A percentile compares a stretch with the other conserved stretches of the same genome.
Conservation (phyloP, 1,140 invertebrate species). For the Trichoplusia ni region DNA sequence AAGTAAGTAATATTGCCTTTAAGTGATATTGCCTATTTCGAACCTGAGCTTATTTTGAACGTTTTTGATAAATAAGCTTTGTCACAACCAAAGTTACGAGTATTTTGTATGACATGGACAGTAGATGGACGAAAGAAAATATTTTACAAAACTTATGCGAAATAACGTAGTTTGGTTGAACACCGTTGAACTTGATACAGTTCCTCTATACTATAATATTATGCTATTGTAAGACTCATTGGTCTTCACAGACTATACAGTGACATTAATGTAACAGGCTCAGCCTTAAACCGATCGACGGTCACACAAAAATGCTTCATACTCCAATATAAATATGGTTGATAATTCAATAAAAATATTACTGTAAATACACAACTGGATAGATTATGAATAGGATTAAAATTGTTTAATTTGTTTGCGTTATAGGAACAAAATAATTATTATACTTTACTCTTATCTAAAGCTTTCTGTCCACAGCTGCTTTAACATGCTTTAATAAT, state of each 20-base stretch:
- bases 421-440: slow-evolving; percentile 11
- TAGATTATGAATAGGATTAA: too few species aligned
- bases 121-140: not conserved
- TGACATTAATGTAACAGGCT: too few species aligned
- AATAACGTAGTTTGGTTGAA: not conserved
- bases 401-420: not conserved
- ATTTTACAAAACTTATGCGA: slow-evolving; percentile 10
- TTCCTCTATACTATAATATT: not conserved
- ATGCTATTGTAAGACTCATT: not conserved
- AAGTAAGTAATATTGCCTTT: slow-evolving; percentile 32
- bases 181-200: not conserved
- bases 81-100: slow-evolving; percentile 35
- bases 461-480: not conserved
- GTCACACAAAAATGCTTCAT: too few species aligned
- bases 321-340: too few species aligned
- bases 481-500: too few species aligned
- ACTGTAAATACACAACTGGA: too few species aligned
- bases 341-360: not conserved
- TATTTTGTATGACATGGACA: slow-evolving; percentile 25
- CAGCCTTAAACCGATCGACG: too few species aligned
- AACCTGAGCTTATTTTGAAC: slow-evolving; percentile 2
- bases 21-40: slow-evolving; percentile 31
- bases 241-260: too few species aligned
- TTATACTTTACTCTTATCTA: not conserved
- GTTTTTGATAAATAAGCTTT: slow-evolving; percentile 13